Conservation (phyloP, 2,797 vertebrate genomes). For the Atherinosoma microstoma region DNA sequence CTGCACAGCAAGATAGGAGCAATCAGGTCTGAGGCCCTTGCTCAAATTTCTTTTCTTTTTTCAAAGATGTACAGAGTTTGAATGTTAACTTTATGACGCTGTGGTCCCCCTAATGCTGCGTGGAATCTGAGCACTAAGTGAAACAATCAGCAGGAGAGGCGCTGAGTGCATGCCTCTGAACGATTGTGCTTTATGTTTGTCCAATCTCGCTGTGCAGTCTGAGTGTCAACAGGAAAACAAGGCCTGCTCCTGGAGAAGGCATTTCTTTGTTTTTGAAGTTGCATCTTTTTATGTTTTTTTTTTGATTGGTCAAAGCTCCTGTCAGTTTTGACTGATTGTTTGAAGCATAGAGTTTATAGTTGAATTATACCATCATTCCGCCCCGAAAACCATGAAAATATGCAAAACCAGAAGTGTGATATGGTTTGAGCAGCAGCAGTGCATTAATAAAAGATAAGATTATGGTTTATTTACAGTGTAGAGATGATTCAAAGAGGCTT, state of each 20-base stretch:
- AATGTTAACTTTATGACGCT: constrained; percentile 31
- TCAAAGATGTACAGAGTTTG: constrained; percentile 21
- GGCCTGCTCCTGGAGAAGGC: constrained; percentile 18
- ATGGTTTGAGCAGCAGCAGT: background rate
- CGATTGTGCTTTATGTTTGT: constrained; percentile 62
- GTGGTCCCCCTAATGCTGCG: constrained; percentile 19
- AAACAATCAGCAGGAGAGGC: constrained; percentile 37
- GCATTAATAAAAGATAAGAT: constrained; percentile 11
- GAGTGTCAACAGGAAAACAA: constrained; percentile 55
- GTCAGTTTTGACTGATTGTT: constrained; percentile 12
- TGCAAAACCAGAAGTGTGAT: constrained; percentile 6
- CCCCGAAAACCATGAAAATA: background rate
- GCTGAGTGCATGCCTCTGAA: constrained; percentile 48
- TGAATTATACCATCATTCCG: constrained; percentile 3
- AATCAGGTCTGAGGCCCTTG: constrained; percentile 30
- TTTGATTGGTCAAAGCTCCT: background rate
- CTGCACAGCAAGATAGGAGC: constrained; percentile 31
- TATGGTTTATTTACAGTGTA: constrained; percentile 1
- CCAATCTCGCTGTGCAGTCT: constrained; percentile 17
- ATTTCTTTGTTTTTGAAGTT: background rate
- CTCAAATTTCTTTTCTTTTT: constrained; percentile 24
- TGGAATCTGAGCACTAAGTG: constrained; percentile 14
- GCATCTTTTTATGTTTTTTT: background rate
- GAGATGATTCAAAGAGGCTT: background rate
- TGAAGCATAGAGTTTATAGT: constrained; percentile 3